Evolutionary conservation across 2,888 invertebrate genomes (phyloP), one percentile per base, ranked within the genome.

Genomic region (Cataglyphis rosenhaueri): DNA sequence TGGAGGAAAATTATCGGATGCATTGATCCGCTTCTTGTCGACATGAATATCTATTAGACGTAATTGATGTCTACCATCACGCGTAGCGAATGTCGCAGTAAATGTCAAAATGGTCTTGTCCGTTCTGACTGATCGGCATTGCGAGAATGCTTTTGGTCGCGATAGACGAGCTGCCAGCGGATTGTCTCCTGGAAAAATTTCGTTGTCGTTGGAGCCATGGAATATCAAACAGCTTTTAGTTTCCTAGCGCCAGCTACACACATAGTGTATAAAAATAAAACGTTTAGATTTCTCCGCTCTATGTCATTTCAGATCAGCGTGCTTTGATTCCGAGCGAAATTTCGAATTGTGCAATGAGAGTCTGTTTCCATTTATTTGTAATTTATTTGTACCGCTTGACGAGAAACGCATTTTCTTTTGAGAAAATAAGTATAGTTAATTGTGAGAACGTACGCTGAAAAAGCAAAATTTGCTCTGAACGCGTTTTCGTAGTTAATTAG

Each of bases 1-100:
- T 52, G 41, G 18, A 38, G 5, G 25, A n/a, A 44, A 86, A 85
- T 90, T 87, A 85, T 89, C 81, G 73, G 75, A 75, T 65, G 57
- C 84, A 87, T 88, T 85, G 87, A 89, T 88, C 87, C 85, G 82
- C 57, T 76, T 21, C 85, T 64, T 82, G 84, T 81, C 88, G 82
- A 85, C 84, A 88, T 86, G 90, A 91, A 89, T 91, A 91, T 91
- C 91, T 91, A 91, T 91, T 89, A 89, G 89, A 87, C 86, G 89
- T 90, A 91, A 91, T 91, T 89, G 91, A 90, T 88, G 91, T 90
- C 87, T 81, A 70, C 59, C 78, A 35, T 71, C 83, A 74, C 78
- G 78, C 70, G 81, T 57, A 76, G 62, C 83, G 85, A 85, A 82
- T 86, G 86, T 75, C 84, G 78, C 68, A 79, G 86, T 84, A 88